phyloP scores from a whole-genome alignment of 2,797 vertebrate genomes.

The Rachycentron canadum region DNA sequence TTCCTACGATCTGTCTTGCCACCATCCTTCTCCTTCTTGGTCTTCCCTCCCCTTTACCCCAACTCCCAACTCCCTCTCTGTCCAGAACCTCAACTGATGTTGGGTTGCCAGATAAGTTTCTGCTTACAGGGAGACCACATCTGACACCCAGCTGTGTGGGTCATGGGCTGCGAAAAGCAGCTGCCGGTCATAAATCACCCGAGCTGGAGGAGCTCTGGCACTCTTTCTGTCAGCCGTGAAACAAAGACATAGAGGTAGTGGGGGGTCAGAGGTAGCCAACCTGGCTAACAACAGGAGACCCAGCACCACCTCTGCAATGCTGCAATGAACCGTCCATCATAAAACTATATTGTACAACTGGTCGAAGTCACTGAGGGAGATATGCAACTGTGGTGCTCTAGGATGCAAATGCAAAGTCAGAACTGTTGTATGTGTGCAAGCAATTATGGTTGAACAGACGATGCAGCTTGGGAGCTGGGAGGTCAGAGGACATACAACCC shows the following conservation, averaged over 20 bases:
- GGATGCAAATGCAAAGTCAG: constrained; percentile 65
- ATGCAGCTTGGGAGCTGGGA: constrained; percentile 64
- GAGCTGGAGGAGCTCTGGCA: constrained; percentile 89
- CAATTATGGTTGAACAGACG: constrained; percentile 80
- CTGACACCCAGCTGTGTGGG: constrained; percentile 90
- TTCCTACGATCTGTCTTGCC: constrained; percentile 55
- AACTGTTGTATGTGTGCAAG: constrained; percentile 76
- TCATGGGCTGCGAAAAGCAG: constrained; percentile 88
- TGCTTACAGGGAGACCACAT: constrained; percentile 89
- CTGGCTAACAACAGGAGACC: constrained; percentile 75
- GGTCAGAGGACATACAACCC: constrained; percentile 74
- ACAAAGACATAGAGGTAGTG: constrained; percentile 93
- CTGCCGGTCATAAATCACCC: constrained; percentile 96
- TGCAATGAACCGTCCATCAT: constrained; percentile 19
- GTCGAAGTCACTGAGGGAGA: constrained; percentile 28
- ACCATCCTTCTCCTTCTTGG: constrained; percentile 72
- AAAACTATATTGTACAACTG: constrained; percentile 43
- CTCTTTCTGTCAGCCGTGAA: constrained; percentile 93
- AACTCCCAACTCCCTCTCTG: constrained; percentile 44
- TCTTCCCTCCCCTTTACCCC: constrained; percentile 42
- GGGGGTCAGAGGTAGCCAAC: constrained; percentile 84
- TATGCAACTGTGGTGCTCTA: constrained; percentile 32
- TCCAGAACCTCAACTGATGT: constrained; percentile 70
- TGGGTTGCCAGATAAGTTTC: constrained; percentile 82
- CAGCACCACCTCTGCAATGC: constrained; percentile 49